Evolutionary conservation across 2,888 invertebrate genomes (phyloP).

Genomic region (Campopleginae sp.): DNA sequence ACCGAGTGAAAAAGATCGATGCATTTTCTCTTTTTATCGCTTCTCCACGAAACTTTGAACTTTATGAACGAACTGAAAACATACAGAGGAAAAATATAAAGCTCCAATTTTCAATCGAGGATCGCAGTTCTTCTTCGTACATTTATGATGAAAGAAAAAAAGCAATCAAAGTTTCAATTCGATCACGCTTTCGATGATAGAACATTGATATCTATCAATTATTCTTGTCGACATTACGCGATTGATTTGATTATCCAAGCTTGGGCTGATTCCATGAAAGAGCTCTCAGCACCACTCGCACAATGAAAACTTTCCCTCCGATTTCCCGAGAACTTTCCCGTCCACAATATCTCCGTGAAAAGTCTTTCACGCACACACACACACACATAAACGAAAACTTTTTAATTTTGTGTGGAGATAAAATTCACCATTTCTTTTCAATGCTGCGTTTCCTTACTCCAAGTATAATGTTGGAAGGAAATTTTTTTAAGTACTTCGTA

Average conservation of each 20-base stretch:
- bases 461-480: conserved; percentile 7
- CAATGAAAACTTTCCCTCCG: conserved; percentile 19
- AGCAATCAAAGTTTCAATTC: not conserved
- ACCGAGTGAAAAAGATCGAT: no score
- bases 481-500: not conserved
- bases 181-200: not conserved
- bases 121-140: not conserved
- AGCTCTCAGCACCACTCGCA: not conserved
- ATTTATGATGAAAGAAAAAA: not conserved
- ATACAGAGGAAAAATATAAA: not conserved
- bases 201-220: conserved; percentile 18
- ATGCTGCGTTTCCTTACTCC: not conserved
- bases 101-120: not conserved
- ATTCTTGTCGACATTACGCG: conserved; percentile 3
- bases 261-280: conserved; percentile 2
- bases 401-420: not conserved
- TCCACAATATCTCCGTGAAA: conserved; percentile 18
- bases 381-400: conserved; percentile 15
- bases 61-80: not conserved
- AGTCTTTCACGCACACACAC: not conserved
- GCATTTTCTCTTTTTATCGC: no score
- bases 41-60: no score
- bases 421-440: conserved; percentile 15
- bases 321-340: conserved; percentile 3
- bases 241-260: conserved; percentile 13